Evolutionary conservation across 1,140 invertebrate species (phyloP).

Genomic region (Anastatus disparis): DNA sequence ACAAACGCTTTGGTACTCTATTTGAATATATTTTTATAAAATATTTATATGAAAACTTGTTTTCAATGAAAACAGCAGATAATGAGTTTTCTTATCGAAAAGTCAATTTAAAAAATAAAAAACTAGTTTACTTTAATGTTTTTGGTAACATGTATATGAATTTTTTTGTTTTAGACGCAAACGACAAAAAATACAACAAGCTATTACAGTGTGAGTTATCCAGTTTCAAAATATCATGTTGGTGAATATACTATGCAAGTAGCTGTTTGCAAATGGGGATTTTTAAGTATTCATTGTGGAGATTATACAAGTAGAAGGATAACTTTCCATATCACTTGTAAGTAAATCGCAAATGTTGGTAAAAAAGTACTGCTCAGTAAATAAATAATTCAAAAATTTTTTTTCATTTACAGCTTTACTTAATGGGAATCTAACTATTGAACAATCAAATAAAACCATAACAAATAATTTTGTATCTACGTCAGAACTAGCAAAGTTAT

Average conservation of each 20-base stretch:
- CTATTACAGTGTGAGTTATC: constrained; percentile 73
- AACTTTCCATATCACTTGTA: constrained; percentile 72
- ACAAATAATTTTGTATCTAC: constrained; percentile 73
- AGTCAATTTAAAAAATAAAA: too few species aligned
- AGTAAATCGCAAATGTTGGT: constrained; percentile 36
- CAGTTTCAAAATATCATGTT: constrained; percentile 64
- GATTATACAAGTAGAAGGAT: constrained; percentile 60
- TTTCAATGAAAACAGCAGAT: too few species aligned
- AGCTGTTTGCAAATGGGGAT: constrained; percentile 61
- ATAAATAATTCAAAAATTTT: not conserved
- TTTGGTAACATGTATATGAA: too few species aligned
- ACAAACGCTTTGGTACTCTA: too few species aligned
- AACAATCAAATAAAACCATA: constrained; percentile 71
- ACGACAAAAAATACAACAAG: constrained; percentile 54
- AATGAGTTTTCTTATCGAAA: too few species aligned
- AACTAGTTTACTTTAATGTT: too few species aligned
- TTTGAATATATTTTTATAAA: too few species aligned
- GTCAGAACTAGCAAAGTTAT: constrained; percentile 68
- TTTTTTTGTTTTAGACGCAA: constrained; percentile 39
- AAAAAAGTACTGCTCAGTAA: not conserved
- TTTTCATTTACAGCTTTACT: constrained; percentile 67
- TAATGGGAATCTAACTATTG: constrained; percentile 73
- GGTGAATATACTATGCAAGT: constrained; percentile 74
- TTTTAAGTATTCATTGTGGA: constrained; percentile 51
- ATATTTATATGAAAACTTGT: too few species aligned